phyloP scores from a whole-genome alignment of 2,888 invertebrate species.

The Pecten maximus region DNA sequence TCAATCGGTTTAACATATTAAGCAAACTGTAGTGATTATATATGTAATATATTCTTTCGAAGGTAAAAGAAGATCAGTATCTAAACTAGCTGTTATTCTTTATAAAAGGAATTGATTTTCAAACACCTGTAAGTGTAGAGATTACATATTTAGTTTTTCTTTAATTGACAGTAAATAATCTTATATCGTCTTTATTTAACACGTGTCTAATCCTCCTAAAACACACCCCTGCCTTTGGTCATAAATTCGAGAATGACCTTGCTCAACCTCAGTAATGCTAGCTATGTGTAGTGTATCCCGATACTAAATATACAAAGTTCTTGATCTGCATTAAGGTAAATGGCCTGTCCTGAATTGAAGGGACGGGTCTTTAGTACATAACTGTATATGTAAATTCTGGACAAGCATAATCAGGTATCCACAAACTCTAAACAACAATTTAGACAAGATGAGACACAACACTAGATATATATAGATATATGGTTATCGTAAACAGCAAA shows the following conservation, averaged over 20 bases:
- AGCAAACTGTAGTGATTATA: not conserved
- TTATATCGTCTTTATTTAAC: not conserved
- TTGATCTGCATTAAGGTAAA: conserved; percentile 29
- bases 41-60: not conserved
- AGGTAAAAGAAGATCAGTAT: not conserved
- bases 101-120: not conserved
- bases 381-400: conserved; percentile 21
- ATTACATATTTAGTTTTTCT: not conserved
- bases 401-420: not conserved
- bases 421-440: not conserved
- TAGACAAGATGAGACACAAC: not conserved
- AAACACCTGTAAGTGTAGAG: not conserved
- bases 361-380: not conserved
- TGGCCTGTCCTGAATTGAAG: not conserved
- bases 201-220: not conserved
- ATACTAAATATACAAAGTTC: not conserved
- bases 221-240: not conserved
- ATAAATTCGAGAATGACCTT: not conserved
- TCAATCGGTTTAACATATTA: not conserved
- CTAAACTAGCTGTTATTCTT: not conserved
- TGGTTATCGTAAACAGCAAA: not conserved
- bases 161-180: not conserved
- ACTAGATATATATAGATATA: not conserved
- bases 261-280: not conserved
- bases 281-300: not conserved